Evolutionary conservation across 2,113 vertebrate genomes (phyloP).

Genomic region (Hystrix cristata): DNA sequence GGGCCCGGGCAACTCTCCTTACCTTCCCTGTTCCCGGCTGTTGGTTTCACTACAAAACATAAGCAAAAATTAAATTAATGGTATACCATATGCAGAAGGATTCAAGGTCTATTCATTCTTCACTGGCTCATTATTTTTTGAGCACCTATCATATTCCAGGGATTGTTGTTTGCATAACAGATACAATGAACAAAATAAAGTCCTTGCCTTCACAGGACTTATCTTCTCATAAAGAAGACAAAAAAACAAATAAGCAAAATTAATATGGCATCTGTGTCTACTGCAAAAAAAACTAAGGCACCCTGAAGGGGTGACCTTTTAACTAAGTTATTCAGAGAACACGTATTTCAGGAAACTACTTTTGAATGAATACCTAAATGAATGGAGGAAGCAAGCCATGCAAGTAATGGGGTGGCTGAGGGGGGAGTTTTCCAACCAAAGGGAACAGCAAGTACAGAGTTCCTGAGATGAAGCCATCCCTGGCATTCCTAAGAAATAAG

Average conservation of each 20-base stretch:
- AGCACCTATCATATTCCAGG: not conserved
- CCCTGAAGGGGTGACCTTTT: not conserved
- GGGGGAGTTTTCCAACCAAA: conserved; percentile 17
- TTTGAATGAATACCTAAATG: conserved; percentile 41
- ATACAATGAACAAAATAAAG: not conserved
- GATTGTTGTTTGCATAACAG: not conserved
- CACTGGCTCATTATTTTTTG: not conserved
- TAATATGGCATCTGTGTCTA: not conserved
- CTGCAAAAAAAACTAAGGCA: conserved; percentile 4
- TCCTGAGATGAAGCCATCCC: not conserved
- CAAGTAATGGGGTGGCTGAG: not conserved
- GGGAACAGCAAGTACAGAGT: not conserved
- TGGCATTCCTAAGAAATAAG: not conserved
- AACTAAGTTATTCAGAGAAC: not conserved
- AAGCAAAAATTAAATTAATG: not conserved
- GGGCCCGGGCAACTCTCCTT: not conserved
- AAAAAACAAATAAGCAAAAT: conserved; percentile 20
- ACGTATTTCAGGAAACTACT: not conserved
- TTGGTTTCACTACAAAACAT: conserved; percentile 32
- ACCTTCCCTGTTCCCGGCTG: not conserved
- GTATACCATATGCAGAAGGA: not conserved
- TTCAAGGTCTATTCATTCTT: not conserved
- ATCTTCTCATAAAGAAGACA: conserved; percentile 20
- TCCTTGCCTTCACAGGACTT: not conserved
- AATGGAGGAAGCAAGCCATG: not conserved